phyloP scores from a whole-genome alignment of 1,140 invertebrate genomes.

The Phymastichus coffea region DNA sequence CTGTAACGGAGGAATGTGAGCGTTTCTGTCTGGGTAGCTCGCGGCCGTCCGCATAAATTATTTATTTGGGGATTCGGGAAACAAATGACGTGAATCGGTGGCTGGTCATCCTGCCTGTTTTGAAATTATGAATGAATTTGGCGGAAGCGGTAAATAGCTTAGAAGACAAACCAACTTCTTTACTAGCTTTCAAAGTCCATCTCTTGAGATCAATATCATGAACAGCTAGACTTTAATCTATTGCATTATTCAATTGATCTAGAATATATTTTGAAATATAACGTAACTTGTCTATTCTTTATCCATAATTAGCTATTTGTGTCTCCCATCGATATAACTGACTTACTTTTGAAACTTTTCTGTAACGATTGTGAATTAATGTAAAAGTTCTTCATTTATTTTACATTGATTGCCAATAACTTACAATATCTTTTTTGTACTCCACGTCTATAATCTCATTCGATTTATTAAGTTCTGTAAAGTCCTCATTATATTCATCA shows the following conservation, averaged over 20 bases:
- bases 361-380: too few relatives aligned
- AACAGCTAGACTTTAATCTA: slow-evolving; percentile 12
- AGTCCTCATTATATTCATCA: slow-evolving; percentile 1
- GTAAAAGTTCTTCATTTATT: too few relatives aligned
- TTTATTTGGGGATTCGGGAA: too few relatives aligned
- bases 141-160: slow-evolving; percentile 2
- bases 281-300: too few relatives aligned
- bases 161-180: not conserved
- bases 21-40: too few relatives aligned
- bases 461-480: not conserved
- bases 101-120: too few relatives aligned
- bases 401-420: slow-evolving; percentile 13
- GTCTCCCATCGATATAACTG: slow-evolving; percentile 16
- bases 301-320: too few relatives aligned
- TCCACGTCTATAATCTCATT: not conserved
- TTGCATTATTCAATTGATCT: slow-evolving; percentile 17
- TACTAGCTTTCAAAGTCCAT: not conserved
- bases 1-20: too few relatives aligned
- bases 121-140: slow-evolving; percentile 11
- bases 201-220: slow-evolving; percentile 3
- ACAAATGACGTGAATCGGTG: too few relatives aligned
- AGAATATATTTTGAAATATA: too few relatives aligned
- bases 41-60: too few relatives aligned
- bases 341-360: slow-evolving; percentile 1
- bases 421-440: slow-evolving; percentile 9